Evolutionary conservation across 92 coral and sea anemone genomes (phyloP), one percentile per base, ranked within the genome.

Genomic region (Ricordea florida): DNA sequence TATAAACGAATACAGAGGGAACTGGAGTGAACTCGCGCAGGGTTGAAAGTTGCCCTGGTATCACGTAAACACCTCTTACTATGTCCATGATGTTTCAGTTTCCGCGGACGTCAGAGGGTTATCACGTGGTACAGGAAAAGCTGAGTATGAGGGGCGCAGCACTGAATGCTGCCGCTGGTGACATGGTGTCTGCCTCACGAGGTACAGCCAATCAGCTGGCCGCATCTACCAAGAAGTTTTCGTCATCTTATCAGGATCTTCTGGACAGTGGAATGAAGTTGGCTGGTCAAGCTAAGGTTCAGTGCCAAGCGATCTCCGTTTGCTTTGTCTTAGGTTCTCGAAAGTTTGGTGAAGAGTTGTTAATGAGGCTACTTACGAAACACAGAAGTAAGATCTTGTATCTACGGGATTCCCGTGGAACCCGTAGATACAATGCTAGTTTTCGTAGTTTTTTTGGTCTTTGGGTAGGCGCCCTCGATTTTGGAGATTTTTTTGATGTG

Each of bases 271-370:
- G 99, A 69, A 43, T 96, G 90, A 90, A 84, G 22, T 85, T 96
- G 29, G 99, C 99, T 48, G 99, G 99, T 6, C 99, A 96, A 74
- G 90, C 99, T 3, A 92, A 89, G 91, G 99, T 96, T 58, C 13
- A n/a, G 23, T 3, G 18, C 37, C 3, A n/a, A 8, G 8, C n/a
- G 44, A 8, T n/a, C 8, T 37, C 44, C 44, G 8, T n/a, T 37
- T 37, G 44, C 27, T 65, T 8, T 65, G 72, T 3, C 24, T 32
- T 26, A 27, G 49, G 24, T 8, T 17, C 11, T 14, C n/a, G n/a
- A n/a, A n/a, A n/a, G 47, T 31, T 14, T 42, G 8, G 0, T 15
- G 20, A 29, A 56, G 13, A 28, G 62, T 56, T 36, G 15, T 17
- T 22, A 4, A 14, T 22, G 14, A 14, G 17, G 8, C n/a, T 13